phyloP scores from a whole-genome alignment of 35 echinoderm and acorn worm genomes.

The Eucidaris tribuloides region DNA sequence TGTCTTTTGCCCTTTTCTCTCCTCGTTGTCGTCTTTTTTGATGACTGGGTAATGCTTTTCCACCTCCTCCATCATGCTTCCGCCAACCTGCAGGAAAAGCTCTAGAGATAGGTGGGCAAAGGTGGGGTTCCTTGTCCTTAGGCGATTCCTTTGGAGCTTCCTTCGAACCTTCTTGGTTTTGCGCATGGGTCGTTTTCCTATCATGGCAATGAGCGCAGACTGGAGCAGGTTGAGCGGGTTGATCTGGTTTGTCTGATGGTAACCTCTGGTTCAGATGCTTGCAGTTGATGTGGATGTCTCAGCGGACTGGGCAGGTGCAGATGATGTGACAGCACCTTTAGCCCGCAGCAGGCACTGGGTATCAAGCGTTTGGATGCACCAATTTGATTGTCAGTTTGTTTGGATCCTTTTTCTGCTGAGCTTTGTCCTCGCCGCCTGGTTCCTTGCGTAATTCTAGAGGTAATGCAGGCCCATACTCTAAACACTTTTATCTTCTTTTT shows the following conservation, averaged over 20 bases:
- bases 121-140: neutral
- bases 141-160: neutral
- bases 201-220: neutral
- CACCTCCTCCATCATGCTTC: too few relatives aligned
- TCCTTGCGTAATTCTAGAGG: neutral
- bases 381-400: slow-evolving; percentile 25
- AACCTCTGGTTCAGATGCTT: neutral
- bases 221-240: neutral
- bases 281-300: neutral
- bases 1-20: too few relatives aligned
- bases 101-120: neutral
- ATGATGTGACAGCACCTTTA: neutral
- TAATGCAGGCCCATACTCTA: neutral
- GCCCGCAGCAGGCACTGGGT: neutral
- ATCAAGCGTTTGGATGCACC: neutral
- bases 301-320: neutral
- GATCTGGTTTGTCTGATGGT: neutral
- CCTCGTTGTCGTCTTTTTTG: slow-evolving; percentile 1
- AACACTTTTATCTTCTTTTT: neutral
- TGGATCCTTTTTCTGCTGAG: slow-evolving; percentile 7
- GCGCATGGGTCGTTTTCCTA: neutral
- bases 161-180: neutral
- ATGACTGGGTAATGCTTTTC: neutral
- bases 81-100: neutral
- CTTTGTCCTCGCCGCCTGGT: neutral